Percentiles rank a stretch among this genome's conserved stretches.
Conservation (phyloP, 2,797 vertebrate species). For the Bovichtus diacanthus region DNA sequence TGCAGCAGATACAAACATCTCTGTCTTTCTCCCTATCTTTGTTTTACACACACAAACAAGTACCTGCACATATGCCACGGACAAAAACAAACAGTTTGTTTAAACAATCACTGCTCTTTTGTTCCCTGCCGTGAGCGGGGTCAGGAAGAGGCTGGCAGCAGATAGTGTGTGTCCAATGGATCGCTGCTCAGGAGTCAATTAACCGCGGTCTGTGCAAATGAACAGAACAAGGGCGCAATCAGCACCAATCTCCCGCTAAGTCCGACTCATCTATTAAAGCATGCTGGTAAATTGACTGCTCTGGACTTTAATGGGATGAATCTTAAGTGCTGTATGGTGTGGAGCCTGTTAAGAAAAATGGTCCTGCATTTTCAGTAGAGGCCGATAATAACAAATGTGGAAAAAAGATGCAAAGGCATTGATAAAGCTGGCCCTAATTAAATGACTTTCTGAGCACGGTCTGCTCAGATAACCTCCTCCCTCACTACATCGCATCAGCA, state of each 20-base stretch:
- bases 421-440: constrained; percentile 25
- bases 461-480: constrained; percentile 60
- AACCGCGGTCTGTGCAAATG: constrained; percentile 78
- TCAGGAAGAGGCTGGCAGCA: constrained; percentile 70
- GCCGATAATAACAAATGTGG: constrained; percentile 41
- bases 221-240: constrained; percentile 81
- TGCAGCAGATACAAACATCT: constrained; percentile 21
- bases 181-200: constrained; percentile 81
- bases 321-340: constrained; percentile 57
- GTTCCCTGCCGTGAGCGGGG: constrained; percentile 59
- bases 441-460: constrained; percentile 44
- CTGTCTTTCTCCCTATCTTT: constrained; percentile 18
- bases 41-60: constrained; percentile 46
- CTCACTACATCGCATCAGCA: constrained; percentile 42
- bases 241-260: constrained; percentile 77
- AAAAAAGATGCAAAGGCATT: constrained; percentile 31
- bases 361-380: constrained; percentile 37
- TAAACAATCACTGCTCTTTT: constrained; percentile 69
- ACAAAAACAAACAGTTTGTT: constrained; percentile 69
- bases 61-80: constrained; percentile 10
- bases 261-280: constrained; percentile 77
- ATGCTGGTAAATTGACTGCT: constrained; percentile 73
- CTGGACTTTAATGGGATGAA: constrained; percentile 74
- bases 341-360: constrained; percentile 45
- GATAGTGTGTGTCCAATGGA: constrained; percentile 78